A percentile compares a stretch with the other conserved stretches of the same genome.
Evolutionary conservation across 2,797 vertebrate genomes (phyloP).

Genomic region (Capromys pilorides): DNA sequence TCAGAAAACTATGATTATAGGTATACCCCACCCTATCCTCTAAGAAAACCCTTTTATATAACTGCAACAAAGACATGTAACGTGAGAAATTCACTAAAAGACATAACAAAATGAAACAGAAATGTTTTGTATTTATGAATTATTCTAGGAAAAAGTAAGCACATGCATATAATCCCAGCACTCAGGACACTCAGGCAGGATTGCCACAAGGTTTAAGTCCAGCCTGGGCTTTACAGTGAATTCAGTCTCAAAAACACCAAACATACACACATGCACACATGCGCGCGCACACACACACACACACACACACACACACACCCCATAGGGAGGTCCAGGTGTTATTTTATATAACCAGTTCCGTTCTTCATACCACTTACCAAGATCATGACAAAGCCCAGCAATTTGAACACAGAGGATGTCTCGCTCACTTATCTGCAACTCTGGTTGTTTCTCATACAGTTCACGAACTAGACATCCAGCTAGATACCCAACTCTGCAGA

Average conservation of each 20-base stretch:
- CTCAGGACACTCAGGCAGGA: background rate
- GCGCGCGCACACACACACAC: no score
- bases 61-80: background rate
- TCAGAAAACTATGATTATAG: background rate
- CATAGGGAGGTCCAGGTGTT: background rate
- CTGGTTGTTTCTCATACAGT: slow-evolving; percentile 91
- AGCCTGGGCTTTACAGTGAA: background rate
- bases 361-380: slow-evolving; percentile 88
- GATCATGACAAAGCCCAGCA: slow-evolving; percentile 96
- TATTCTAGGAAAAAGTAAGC: background rate
- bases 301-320: no score
- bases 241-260: background rate
- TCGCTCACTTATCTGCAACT: slow-evolving; percentile 89
- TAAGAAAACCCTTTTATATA: background rate
- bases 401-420: slow-evolving; percentile 97
- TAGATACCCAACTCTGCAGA: slow-evolving; percentile 92
- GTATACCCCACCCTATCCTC: background rate
- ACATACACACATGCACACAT: no score
- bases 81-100: background rate
- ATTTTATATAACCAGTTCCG: background rate
- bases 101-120: background rate
- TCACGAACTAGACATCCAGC: slow-evolving; percentile 91
- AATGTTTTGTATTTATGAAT: slow-evolving; percentile 1
- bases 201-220: background rate
- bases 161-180: background rate